Conservation (phyloP, 2,113 vertebrate genomes). For the Oxyura jamaicensis region DNA sequence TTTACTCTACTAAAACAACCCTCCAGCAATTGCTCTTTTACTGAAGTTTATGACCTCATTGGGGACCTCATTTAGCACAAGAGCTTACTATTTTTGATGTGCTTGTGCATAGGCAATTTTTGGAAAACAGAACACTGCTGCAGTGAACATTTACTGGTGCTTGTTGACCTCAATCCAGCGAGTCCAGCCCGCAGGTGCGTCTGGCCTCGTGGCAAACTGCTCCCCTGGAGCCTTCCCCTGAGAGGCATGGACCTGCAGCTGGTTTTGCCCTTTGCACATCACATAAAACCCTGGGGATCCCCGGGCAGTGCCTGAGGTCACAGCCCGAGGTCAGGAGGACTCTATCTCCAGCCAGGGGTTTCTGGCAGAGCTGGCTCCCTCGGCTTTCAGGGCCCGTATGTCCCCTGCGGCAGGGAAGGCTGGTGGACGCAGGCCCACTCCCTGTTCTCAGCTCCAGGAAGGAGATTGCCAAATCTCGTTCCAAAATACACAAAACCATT, state of each 20-base stretch:
- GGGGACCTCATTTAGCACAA: slow-evolving; percentile 17
- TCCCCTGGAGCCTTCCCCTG: not conserved
- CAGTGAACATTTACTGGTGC: not conserved
- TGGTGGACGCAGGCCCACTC: not conserved
- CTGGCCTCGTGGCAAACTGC: not conserved
- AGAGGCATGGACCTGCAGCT: not conserved
- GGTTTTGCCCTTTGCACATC: not conserved
- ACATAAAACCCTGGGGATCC: not conserved
- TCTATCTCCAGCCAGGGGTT: not conserved
- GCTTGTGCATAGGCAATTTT: not conserved
- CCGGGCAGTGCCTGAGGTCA: not conserved
- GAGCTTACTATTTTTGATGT: slow-evolving; percentile 2
- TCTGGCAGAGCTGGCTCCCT: not conserved
- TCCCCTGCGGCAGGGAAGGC: not conserved
- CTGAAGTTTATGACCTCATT: slow-evolving; percentile 44
- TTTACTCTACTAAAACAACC: not conserved
- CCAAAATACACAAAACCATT: not conserved
- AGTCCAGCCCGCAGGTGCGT: not conserved
- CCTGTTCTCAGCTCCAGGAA: not conserved
- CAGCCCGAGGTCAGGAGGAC: not conserved
- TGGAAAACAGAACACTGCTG: not conserved
- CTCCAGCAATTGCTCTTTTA: slow-evolving; percentile 30
- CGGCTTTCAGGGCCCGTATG: not conserved
- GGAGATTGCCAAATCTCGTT: not conserved
- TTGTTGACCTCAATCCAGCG: not conserved